Conservation (phyloP, 2,113 vertebrate genomes). For the Rhabdornis inornatus region DNA sequence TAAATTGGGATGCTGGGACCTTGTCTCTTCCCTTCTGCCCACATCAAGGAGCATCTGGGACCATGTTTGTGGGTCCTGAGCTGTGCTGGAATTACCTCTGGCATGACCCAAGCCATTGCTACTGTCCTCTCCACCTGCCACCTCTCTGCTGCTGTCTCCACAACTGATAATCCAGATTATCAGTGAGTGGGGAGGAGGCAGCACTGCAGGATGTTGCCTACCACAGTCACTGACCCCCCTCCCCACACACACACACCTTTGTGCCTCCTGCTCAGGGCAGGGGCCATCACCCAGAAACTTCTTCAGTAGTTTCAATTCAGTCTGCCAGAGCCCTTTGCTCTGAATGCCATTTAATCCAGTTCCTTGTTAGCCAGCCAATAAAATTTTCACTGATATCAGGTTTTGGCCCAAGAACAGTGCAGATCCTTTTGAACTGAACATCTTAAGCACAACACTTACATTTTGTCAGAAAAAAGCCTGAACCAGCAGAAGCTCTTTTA, state of each 20-base stretch:
- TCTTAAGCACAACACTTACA: neutral
- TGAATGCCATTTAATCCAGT: neutral
- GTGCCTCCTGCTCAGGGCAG: neutral
- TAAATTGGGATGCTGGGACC: neutral
- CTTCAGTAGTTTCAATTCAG: neutral
- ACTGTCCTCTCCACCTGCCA: neutral
- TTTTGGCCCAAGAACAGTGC: neutral
- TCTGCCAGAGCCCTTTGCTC: neutral
- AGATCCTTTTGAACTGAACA: neutral
- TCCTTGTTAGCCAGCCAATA: neutral
- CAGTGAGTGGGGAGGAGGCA: neutral
- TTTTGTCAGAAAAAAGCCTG: slow-evolving; percentile 29
- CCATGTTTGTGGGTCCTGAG: neutral
- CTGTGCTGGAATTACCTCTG: neutral
- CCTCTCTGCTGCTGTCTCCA: neutral
- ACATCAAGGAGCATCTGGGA: neutral
- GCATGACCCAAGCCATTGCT: rapidly evolving
- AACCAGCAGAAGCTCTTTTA: slow-evolving; percentile 19
- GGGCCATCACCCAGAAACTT: neutral
- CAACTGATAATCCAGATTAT: neutral
- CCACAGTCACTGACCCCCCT: rapidly evolving
- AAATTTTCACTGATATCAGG: neutral
- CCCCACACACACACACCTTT: rapidly evolving
- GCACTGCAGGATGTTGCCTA: neutral
- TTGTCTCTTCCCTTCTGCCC: neutral